A percentile compares a stretch with the other conserved stretches of the same genome.
Conservation (phyloP, 2,113 vertebrate genomes). For the Corvus hawaiiensis region DNA sequence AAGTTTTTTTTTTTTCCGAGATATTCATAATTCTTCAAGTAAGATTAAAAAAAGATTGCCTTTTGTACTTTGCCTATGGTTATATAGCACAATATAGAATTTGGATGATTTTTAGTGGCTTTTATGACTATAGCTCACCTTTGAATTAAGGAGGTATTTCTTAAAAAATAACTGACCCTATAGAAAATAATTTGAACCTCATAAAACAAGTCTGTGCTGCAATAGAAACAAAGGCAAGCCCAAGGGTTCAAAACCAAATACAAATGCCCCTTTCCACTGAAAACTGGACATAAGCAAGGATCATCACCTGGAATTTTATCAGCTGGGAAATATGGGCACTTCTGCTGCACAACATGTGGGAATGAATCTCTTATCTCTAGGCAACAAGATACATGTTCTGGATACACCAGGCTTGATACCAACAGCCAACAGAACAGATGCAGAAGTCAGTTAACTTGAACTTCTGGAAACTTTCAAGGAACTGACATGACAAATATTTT, state of each 20-base stretch:
- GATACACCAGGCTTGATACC: not conserved
- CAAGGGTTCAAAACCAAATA: not conserved
- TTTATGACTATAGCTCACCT: not conserved
- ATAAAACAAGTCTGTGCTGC: not conserved
- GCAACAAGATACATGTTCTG: not conserved
- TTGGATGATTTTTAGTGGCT: not conserved
- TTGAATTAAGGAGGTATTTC: not conserved
- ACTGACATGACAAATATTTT: not conserved
- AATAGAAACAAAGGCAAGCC: not conserved
- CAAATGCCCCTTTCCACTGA: not conserved
- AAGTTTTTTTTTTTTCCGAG: not conserved
- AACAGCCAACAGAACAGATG: not conserved
- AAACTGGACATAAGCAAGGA: not conserved
- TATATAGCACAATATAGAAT: not conserved
- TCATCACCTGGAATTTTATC: not conserved
- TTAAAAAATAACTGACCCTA: not conserved
- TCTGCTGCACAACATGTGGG: not conserved
- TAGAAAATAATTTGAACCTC: not conserved
- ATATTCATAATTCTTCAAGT: not conserved
- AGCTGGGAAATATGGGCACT: not conserved
- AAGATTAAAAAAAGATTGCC: not conserved
- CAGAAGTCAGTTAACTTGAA: not conserved
- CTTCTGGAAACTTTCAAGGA: not conserved
- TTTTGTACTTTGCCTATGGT: not conserved
- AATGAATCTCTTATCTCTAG: not conserved